Evolutionary conservation across 2,888 invertebrate genomes (phyloP).

Genomic region (Brassicogethes aeneus): DNA sequence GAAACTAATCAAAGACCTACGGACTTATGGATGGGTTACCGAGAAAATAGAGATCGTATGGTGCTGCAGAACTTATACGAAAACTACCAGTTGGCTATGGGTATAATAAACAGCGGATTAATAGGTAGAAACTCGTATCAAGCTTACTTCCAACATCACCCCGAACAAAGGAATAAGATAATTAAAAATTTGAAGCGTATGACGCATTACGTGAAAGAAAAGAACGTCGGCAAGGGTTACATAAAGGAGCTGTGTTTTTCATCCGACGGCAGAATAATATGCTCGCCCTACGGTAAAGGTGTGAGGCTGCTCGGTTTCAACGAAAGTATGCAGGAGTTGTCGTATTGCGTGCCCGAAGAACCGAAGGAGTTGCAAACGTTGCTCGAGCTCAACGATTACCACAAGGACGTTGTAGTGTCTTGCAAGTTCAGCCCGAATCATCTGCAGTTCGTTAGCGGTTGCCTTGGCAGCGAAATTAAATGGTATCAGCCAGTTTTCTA

Average conservation of each 20-base stretch:
- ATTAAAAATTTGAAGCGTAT: constrained; percentile 67
- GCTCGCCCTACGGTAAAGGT: constrained; percentile 83
- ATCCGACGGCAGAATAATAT: constrained; percentile 79
- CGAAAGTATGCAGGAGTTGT: constrained; percentile 67
- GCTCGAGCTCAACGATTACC: constrained; percentile 60
- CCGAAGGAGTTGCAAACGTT: constrained; percentile 53
- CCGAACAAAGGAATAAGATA: constrained; percentile 42
- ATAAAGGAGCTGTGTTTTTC: constrained; percentile 92
- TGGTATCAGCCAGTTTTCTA: constrained; percentile 72
- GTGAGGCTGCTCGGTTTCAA: constrained; percentile 77
- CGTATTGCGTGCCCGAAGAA: constrained; percentile 52
- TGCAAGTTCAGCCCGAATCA: constrained; percentile 85
- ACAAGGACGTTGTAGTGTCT: constrained; percentile 77
- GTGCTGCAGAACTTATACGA: constrained; percentile 17
- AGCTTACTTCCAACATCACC: constrained; percentile 28
- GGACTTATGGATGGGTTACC: constrained; percentile 39
- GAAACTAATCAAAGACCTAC: constrained; percentile 25
- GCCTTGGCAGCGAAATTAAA: constrained; percentile 77
- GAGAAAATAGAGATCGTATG: constrained; percentile 18
- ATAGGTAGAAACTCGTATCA: constrained; percentile 30
- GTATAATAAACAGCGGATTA: constrained; percentile 36
- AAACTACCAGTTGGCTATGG: constrained; percentile 27
- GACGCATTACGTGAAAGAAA: constrained; percentile 76
- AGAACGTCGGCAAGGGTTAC: constrained; percentile 81
- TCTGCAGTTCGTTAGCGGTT: constrained; percentile 82